These are phyloP conservation scores for Zeus faber DNA, from an alignment of 2,113 vertebrate species.

Conservation along the genomic window DNA sequence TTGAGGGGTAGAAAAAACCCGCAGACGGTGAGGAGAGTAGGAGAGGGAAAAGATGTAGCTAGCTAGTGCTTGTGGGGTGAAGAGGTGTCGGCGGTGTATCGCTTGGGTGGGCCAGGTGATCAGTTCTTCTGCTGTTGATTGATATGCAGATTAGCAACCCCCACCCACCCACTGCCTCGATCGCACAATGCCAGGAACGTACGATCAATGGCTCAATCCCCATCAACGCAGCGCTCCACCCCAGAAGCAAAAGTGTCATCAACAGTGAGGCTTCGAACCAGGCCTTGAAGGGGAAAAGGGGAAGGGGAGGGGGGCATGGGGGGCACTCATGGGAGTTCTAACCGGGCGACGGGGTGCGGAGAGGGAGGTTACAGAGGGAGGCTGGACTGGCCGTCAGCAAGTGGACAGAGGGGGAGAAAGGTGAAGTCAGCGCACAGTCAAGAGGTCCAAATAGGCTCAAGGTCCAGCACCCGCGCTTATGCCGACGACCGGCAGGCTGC, in stretches of 20 bases:
- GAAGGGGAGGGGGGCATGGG: neutral
- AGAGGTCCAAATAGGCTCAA: too few species aligned
- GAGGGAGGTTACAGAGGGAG: slow-evolving; percentile 17
- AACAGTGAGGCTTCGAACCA: neutral
- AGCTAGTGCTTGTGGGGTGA: neutral
- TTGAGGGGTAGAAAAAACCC: slow-evolving; percentile 11
- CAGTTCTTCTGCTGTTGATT: slow-evolving; percentile 35
- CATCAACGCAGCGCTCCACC: slow-evolving; percentile 26
- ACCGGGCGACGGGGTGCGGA: slow-evolving; percentile 7
- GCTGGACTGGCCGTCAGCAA: slow-evolving; percentile 12
- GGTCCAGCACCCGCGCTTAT: slow-evolving; percentile 59
- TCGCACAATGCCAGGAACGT: slow-evolving; percentile 36
- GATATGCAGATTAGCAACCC: slow-evolving; percentile 53
- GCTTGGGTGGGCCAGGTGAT: slow-evolving; percentile 20
- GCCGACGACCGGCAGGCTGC: slow-evolving; percentile 68
- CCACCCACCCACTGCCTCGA: slow-evolving; percentile 46
- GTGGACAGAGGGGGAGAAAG: neutral
- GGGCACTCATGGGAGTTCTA: slow-evolving; percentile 6
- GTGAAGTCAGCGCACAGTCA: neutral
- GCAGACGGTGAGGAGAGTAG: slow-evolving; percentile 13
- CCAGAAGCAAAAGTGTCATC: slow-evolving; percentile 25
- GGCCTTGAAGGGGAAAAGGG: slow-evolving; percentile 12
- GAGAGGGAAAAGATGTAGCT: slow-evolving; percentile 18
- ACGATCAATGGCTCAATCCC: slow-evolving; percentile 47
- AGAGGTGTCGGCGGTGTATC: slow-evolving; percentile 16